These are phyloP conservation scores for Gymnogyps californianus DNA, from an alignment of 2,113 vertebrate species.

Conservation along the genomic window DNA sequence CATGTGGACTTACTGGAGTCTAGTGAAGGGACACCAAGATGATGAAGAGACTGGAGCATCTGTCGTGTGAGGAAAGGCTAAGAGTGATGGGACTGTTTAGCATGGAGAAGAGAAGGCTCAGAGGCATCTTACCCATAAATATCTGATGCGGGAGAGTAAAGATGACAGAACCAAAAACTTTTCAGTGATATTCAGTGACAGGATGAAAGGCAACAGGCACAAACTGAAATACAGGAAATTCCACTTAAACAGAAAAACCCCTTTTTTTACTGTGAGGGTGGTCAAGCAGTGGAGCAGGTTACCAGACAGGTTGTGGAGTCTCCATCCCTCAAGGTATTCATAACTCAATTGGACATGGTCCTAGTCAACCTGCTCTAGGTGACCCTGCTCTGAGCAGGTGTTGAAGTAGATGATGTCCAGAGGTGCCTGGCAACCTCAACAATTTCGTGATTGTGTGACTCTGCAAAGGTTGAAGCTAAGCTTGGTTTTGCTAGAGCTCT, in stretches of 20 bases:
- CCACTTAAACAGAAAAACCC: accelerated
- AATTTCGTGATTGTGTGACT: neutral
- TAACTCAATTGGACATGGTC: neutral
- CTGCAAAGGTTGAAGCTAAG: neutral
- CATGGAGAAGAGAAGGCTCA: neutral
- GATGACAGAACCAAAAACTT: neutral
- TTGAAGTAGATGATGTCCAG: neutral
- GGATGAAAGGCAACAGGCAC: neutral
- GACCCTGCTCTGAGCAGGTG: neutral
- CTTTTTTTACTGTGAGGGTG: neutral
- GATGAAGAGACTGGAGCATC: neutral
- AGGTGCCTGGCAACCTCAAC: neutral
- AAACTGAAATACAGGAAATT: neutral
- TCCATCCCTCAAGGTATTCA: neutral
- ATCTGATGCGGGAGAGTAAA: neutral
- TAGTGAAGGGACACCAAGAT: neutral
- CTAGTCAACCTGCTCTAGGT: neutral
- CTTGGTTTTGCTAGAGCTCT: neutral
- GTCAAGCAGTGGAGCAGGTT: neutral
- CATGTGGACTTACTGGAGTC: neutral
- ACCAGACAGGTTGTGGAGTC: neutral
- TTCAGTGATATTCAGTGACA: neutral
- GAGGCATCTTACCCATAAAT: neutral
- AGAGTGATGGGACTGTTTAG: neutral
- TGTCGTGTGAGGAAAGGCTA: neutral